Evolutionary conservation across 2,113 vertebrate species (phyloP), one percentile per base, ranked within the genome.

Genomic region (Panthera leo): DNA sequence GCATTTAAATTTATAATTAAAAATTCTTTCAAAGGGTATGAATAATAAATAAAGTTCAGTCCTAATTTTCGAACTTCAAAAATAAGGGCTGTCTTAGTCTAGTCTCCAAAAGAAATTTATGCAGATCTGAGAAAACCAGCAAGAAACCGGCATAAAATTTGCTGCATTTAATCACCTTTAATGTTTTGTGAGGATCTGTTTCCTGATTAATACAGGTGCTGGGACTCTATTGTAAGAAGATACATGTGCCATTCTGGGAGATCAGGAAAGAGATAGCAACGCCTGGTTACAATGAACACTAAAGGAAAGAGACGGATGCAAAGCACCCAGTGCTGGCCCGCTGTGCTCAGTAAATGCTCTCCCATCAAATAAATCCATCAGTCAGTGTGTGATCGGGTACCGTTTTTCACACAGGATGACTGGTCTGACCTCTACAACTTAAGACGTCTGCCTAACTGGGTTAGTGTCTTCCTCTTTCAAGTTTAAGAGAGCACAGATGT

Each of bases 41-140:
- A 91, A 58, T 96, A 84, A 78, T 48, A 95, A 76, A 55, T 83
- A 19, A 89, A 68, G 25, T 48, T 84, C 29, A 94, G 42, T 45
- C 14, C 9, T 78, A 21, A 85, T 88, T 83, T 63, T 85, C 53
- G 75, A 83, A 89, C 15, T 86, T 78, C 48, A 85, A 70, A 95
- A 75, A 34, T 76, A 94, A 90, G 18, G 71, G 1, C 18, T 89
- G 6, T 88, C 14, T 67, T 91, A 45, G 67, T 89, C 7, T 36
- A 48, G 36, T 11, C 31, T 89, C 42, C 15, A 34, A 55, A 86
- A 87, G 48, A 79, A 73, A 78, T 36, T 84, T 16, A 78, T 92
- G 55, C 1, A 76, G 23, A 39, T 94, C 7, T 21, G 48, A 86
- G 53, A 67, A 95, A 84, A 36, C 3, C 68, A 58, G 14, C 7